Conservation (phyloP, 2,113 vertebrate genomes). For the Cinclus cinclus region DNA sequence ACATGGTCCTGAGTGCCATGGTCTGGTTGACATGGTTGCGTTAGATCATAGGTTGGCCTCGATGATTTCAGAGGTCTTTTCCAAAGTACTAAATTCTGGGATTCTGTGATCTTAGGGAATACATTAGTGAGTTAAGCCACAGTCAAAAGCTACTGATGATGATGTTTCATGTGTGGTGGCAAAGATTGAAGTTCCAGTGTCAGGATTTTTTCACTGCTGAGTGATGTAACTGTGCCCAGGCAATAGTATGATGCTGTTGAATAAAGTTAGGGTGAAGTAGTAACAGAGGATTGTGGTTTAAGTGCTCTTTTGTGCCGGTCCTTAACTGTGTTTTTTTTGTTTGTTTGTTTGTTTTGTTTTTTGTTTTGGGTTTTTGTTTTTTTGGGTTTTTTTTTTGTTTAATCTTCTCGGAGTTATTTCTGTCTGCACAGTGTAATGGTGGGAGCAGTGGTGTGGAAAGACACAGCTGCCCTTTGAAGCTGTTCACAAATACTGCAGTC, state of each 20-base stretch:
- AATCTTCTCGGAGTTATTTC: background rate
- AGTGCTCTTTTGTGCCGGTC: background rate
- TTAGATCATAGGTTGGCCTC: background rate
- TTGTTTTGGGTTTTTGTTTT: no score
- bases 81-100: background rate
- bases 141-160: background rate
- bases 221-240: background rate
- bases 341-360: no score
- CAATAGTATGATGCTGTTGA: background rate
- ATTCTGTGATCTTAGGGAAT: background rate
- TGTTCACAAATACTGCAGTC: background rate
- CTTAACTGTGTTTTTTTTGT: background rate
- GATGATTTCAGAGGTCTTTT: background rate
- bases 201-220: background rate
- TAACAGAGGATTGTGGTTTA: background rate
- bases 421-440: background rate
- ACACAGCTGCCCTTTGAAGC: background rate
- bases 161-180: background rate
- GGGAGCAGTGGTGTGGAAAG: background rate
- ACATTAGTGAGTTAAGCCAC: background rate
- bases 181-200: background rate
- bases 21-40: background rate
- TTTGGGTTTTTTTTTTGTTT: background rate
- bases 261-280: background rate
- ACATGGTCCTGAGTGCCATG: accelerated